Base-by-base conservation (phyloP, 2,797 vertebrate genomes). In the Crocidura indochinensis region DNA sequence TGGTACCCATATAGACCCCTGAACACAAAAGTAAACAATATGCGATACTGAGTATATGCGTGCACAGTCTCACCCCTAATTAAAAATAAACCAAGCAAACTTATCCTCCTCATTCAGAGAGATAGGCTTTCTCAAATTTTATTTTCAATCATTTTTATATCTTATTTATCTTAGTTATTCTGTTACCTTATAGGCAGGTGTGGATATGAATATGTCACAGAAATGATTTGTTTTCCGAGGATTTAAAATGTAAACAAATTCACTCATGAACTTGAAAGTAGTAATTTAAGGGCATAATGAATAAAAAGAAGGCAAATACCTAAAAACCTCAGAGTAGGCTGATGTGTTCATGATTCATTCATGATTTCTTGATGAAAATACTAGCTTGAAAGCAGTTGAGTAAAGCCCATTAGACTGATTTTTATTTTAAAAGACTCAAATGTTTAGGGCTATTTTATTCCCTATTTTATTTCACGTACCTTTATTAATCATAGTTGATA, bases 211-310 rank as follows among this genome's bases (percentile, higher is more conserved):
- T 29, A 49, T 88, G 38, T 69, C 51, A 84, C 69, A 31, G 77
- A 74, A 72, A 76, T 47, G 47, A 76, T 29, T 14, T 49, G 67
- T 65, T 74, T 91, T 83, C 64, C 51, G 44, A 91, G 82, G 53
- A 38, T 80, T 81, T 1, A 26, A 51, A 91, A 87, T 62, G 46
- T n/a, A 74, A 83, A 82, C 65, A 88, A 90, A 1, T 74, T 3
- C 15, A 46, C 27, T 6, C 15, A 26, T 69, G 9, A 24, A 29
- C 46, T 86, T 68, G 72, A 49, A 80, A 47, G 75, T 0, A 84
- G 26, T 46, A 76, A 83, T 64, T 80, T 83, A 15, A 78, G 29
- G 31, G 8, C 91, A 84, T 75, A 79, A 22, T 72, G 75, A 80
- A 62, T n/a, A 93, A 78, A 83, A 17, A 71, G 7, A 46, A 87